Evolutionary conservation across 2,888 invertebrate species (phyloP).

Genomic region (Chrysomela aeneicollis): DNA sequence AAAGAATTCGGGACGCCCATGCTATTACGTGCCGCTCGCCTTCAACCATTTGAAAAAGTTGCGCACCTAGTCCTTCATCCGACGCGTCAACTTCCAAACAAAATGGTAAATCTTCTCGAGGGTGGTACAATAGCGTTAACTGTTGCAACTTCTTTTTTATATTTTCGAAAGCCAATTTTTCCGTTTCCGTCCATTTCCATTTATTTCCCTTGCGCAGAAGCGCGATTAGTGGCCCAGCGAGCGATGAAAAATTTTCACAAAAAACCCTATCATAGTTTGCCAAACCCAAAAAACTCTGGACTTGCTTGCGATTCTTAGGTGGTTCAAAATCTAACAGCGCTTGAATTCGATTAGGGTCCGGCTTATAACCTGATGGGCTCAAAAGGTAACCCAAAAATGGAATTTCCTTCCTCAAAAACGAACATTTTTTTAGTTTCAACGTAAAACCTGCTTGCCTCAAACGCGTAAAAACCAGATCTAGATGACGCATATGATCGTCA

Average conservation of each 20-base stretch:
- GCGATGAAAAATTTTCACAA: constrained; percentile 34
- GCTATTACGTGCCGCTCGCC: constrained; percentile 22
- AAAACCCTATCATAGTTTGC: no score
- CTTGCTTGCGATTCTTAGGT: constrained; percentile 41
- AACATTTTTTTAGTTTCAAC: neutral
- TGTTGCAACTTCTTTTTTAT: constrained; percentile 18
- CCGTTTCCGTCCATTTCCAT: neutral
- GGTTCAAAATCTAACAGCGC: constrained; percentile 44
- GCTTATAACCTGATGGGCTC: neutral
- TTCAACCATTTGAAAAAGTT: constrained; percentile 30
- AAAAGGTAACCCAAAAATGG: neutral
- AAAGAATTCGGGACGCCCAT: constrained; percentile 28
- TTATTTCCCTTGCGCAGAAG: constrained; percentile 1
- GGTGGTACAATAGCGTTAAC: constrained; percentile 21
- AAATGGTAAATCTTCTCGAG: constrained; percentile 19
- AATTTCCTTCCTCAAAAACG: neutral
- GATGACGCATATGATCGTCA: constrained; percentile 26
- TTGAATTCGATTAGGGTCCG: constrained; percentile 30
- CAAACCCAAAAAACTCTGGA: no score
- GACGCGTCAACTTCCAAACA: constrained; percentile 33
- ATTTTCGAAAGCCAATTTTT: constrained; percentile 19
- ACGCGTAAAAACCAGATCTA: neutral
- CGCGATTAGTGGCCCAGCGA: constrained; percentile 24
- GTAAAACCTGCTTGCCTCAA: neutral
- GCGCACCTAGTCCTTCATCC: constrained; percentile 30